Evolutionary conservation across 2,888 invertebrate genomes (phyloP).

Genomic region (Coelinius sp.): DNA sequence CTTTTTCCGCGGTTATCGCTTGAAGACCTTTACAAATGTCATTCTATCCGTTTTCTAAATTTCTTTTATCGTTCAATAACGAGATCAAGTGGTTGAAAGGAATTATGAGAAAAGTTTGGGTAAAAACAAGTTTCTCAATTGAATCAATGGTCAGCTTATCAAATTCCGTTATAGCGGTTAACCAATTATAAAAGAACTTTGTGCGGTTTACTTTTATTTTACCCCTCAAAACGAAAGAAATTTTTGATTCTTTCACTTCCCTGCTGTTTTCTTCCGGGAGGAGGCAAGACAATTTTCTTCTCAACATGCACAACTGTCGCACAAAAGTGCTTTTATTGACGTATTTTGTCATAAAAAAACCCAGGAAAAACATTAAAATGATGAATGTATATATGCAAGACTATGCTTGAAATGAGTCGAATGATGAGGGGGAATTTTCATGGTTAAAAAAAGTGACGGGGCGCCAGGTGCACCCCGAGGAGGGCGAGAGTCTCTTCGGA

Average conservation of each 20-base stretch:
- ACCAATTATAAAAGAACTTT: slow-evolving; percentile 12
- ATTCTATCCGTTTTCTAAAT: not conserved
- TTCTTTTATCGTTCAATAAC: not conserved
- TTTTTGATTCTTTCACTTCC: not conserved
- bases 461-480: slow-evolving; percentile 34
- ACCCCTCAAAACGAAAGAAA: not conserved
- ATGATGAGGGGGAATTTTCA: slow-evolving; percentile 10
- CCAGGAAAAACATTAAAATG: not conserved
- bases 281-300: not conserved
- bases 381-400: not conserved
- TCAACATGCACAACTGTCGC: not conserved
- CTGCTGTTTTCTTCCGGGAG: not conserved
- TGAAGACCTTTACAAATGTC: not conserved
- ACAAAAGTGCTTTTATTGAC: slow-evolving; percentile 7
- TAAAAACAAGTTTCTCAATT: not conserved
- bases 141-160: not conserved
- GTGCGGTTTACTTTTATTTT: slow-evolving; percentile 6
- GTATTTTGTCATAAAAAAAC: not conserved
- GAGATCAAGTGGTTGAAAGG: not conserved
- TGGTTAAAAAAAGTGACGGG: slow-evolving; percentile 4
- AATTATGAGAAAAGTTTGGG: not conserved
- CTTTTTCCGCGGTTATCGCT: no score
- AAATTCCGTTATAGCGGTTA: slow-evolving; percentile 11
- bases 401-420: not conserved
- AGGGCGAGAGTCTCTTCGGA: not conserved